phyloP scores from a whole-genome alignment of 2,113 vertebrate species.

The Dasyurus viverrinus region DNA sequence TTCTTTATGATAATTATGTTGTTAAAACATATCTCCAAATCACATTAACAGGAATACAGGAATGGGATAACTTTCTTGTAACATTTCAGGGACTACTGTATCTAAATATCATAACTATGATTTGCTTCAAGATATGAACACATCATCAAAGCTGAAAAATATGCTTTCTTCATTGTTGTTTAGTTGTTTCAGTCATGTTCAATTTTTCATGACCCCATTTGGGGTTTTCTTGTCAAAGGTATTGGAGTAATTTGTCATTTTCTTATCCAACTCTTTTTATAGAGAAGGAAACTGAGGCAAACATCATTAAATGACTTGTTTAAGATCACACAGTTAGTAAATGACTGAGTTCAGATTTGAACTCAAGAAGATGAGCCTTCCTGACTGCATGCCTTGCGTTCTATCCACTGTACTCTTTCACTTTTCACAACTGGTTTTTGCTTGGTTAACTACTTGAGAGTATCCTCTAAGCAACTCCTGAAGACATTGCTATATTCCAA shows the following conservation, averaged over 20 bases:
- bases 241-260: too few species aligned
- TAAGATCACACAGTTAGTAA: background rate
- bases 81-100: background rate
- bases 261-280: slow-evolving; percentile 2
- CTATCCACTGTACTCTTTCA: too few species aligned
- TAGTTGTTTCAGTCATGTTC: too few species aligned
- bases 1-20: background rate
- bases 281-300: background rate
- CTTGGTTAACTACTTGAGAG: background rate
- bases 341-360: background rate
- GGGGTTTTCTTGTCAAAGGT: too few species aligned
- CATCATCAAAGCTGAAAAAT: background rate
- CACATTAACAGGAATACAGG: background rate
- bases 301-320: background rate
- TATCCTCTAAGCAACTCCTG: background rate
- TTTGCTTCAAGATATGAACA: background rate
- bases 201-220: too few species aligned
- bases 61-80: background rate
- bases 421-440: background rate
- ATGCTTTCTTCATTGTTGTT: background rate
- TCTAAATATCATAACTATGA: background rate
- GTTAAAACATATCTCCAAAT: background rate
- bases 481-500: background rate
- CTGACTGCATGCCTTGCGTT: too few species aligned
- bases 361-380: background rate